Conservation (phyloP, 1,140 invertebrate species). For the Mizuhopecten yessoensis region DNA sequence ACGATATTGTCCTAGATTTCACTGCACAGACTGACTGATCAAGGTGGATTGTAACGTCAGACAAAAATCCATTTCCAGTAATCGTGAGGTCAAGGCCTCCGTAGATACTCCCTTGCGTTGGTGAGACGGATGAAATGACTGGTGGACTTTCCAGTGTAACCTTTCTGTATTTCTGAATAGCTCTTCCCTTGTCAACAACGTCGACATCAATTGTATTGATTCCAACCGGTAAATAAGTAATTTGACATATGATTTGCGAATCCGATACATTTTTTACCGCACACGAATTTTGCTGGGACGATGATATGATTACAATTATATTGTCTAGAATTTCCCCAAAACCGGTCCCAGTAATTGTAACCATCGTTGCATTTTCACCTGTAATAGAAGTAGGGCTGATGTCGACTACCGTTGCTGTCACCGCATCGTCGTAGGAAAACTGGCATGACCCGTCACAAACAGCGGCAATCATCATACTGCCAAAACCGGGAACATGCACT, state of each 20-base stretch:
- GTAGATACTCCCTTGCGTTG: slow-evolving; percentile 64
- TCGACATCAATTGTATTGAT: slow-evolving; percentile 55
- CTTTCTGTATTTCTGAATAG: slow-evolving; percentile 31
- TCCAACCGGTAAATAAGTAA: slow-evolving; percentile 56
- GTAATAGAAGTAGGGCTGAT: slow-evolving; percentile 43
- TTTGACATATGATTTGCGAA: slow-evolving; percentile 63
- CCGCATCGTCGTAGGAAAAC: slow-evolving; percentile 50
- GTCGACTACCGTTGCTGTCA: slow-evolving; percentile 44
- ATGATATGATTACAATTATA: slow-evolving; percentile 45
- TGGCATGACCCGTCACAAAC: slow-evolving; percentile 50
- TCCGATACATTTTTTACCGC: slow-evolving; percentile 51
- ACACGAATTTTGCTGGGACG: slow-evolving; percentile 63
- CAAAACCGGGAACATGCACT: slow-evolving; percentile 61
- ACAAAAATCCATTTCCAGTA: slow-evolving; percentile 66
- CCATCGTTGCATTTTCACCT: slow-evolving; percentile 45
- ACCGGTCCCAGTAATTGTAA: slow-evolving; percentile 48
- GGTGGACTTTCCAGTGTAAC: slow-evolving; percentile 54
- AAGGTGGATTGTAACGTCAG: slow-evolving; percentile 49
- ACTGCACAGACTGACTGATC: slow-evolving; percentile 44
- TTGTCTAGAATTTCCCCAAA: slow-evolving; percentile 46
- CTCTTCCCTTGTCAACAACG: slow-evolving; percentile 55
- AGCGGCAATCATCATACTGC: slow-evolving; percentile 28
- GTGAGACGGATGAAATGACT: slow-evolving; percentile 53
- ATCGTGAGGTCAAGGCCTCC: slow-evolving; percentile 70
- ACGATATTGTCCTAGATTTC: slow-evolving; percentile 40